These are phyloP conservation scores for Hypercompe scribonia DNA, from an alignment of 2,888 invertebrate species.

Conservation along the genomic window DNA sequence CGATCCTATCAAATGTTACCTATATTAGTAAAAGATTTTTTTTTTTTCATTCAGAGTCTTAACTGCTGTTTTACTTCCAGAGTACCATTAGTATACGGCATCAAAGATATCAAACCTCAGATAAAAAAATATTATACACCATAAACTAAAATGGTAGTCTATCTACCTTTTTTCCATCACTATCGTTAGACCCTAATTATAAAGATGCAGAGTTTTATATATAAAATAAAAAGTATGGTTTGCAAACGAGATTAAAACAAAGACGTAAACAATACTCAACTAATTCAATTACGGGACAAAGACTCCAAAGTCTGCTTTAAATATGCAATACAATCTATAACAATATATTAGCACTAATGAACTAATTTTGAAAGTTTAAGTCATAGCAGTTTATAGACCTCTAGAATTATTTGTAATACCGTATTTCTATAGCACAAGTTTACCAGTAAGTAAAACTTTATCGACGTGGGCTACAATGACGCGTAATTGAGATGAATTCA, in stretches of 20 bases:
- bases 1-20: background rate
- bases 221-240: background rate
- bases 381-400: background rate
- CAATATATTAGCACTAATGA: background rate
- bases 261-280: background rate
- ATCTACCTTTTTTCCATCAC: no score
- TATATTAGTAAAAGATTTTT: background rate
- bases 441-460: background rate
- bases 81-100: no score
- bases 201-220: background rate
- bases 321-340: background rate
- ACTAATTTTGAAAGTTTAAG: background rate
- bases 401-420: background rate
- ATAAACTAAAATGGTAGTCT: no score
- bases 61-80: no score
- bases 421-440: background rate
- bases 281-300: no score
- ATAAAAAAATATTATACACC: no score
- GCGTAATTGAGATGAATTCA: conserved; percentile 5
- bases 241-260: background rate
- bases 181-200: no score
- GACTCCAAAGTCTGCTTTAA: background rate
- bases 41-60: no score
- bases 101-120: no score
- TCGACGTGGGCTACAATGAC: background rate